phyloP scores from a whole-genome alignment of 2,888 invertebrate genomes.

The Cyclophora albipunctata region DNA sequence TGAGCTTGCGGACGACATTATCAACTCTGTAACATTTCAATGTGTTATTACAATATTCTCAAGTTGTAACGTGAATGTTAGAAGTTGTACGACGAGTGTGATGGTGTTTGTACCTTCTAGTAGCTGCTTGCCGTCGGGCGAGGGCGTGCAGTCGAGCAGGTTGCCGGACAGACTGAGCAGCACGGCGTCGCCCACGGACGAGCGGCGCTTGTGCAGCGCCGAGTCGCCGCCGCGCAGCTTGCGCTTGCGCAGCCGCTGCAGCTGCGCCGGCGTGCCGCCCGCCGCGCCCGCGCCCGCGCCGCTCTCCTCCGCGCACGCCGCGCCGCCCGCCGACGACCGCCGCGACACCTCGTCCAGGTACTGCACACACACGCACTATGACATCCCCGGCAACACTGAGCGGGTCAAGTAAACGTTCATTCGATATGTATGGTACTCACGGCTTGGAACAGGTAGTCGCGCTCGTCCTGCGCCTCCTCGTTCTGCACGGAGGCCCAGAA shows the following conservation, averaged over 20 bases:
- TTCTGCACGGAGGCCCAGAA: slow-evolving; percentile 99
- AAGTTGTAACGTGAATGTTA: too few species aligned
- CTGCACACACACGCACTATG: slow-evolving; percentile 24
- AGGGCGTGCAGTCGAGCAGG: slow-evolving; percentile 90
- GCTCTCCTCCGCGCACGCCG: slow-evolving; percentile 24
- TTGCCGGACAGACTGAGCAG: slow-evolving; percentile 90
- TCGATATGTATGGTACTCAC: slow-evolving; percentile 67
- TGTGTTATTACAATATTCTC: too few species aligned
- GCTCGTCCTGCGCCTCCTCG: slow-evolving; percentile 93
- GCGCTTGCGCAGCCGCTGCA: slow-evolving; percentile 82
- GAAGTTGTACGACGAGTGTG: too few species aligned
- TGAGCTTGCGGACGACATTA: slow-evolving; percentile 79
- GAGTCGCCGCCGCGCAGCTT: slow-evolving; percentile 79
- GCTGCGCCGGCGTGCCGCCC: slow-evolving; percentile 52
- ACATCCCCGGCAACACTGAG: neutral
- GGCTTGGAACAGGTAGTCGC: slow-evolving; percentile 90
- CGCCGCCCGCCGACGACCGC: slow-evolving; percentile 60
- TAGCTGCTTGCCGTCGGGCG: slow-evolving; percentile 81
- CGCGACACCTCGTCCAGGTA: slow-evolving; percentile 68
- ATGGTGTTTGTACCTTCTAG: slow-evolving; percentile 51
- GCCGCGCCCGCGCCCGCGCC: slow-evolving; percentile 20
- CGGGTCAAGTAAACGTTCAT: neutral
- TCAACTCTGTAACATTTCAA: slow-evolving; percentile 58
- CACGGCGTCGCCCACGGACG: slow-evolving; percentile 90
- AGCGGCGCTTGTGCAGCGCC: slow-evolving; percentile 84